Base-by-base conservation (phyloP, 2,113 vertebrate genomes). In the Channa maculata region DNA sequence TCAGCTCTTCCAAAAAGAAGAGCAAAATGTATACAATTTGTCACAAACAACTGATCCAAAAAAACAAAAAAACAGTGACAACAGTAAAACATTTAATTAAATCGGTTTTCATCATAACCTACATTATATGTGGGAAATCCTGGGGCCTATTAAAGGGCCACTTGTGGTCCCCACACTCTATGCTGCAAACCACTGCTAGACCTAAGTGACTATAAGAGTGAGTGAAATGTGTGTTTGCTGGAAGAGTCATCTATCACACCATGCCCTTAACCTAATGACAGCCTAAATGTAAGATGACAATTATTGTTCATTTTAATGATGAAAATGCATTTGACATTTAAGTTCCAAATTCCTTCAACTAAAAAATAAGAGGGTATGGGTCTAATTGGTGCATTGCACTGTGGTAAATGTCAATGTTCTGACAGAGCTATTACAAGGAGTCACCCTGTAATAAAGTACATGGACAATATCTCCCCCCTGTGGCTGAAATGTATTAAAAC, bases 381-480 rank as follows among this genome's bases (percentile, higher is more conserved):
- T 55, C 13, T 68, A 71, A 78, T 60, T 54, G 39, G 54, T 65
- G 39, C 61, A 34, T 60, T 68, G 48, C 58, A 58, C 52, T 54
- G 55, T 49, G 37, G 51, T 71, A 85, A 83, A 85, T 75, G 82
- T 73, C 81, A 82, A 14, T 0, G 1, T 2, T 67, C 44, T 41
- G 24, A 24, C 1, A 5, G 53, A 43, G 12, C 9, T 63, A 5
- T 50, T 48, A 12, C 1, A 14, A 8, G 38, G 7, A 9, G 8
- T 5, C 15, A 51, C 12, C 2, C 13, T 61, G 6, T 14, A 3
- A 10, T 44, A 2, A 50, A 33, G 1, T 38, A 24, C 37, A 5
- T 77, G 59, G 68, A 54, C 79, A 81, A 76, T 90, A 85, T 83
- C 79, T 71, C 85, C 85, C 69, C 65, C 88, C 1, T 65, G 72